These are phyloP conservation scores for Aphis gossypii DNA, from an alignment of 1,140 invertebrate genomes.

Conservation along the genomic window DNA sequence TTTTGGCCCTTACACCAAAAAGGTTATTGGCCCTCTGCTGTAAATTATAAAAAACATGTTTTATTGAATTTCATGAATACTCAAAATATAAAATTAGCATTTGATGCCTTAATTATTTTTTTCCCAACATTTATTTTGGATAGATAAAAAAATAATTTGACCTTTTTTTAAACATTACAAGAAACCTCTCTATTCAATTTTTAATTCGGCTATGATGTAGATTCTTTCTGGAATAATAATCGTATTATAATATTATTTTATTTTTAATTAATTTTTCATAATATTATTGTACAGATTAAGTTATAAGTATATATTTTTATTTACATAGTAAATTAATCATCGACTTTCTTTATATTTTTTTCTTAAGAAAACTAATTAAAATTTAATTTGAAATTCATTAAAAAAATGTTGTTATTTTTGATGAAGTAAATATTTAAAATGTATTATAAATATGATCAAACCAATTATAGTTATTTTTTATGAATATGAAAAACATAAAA, in stretches of 20 bases:
- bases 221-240: neutral
- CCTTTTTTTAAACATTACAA: neutral
- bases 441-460: neutral
- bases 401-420: neutral
- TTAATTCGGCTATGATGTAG: neutral
- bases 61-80: neutral
- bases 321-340: constrained; percentile 19
- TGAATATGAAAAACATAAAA: neutral
- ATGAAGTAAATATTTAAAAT: neutral
- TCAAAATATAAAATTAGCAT: neutral
- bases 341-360: neutral
- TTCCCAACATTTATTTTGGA: neutral
- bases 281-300: neutral
- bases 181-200: neutral
- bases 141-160: neutral
- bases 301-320: neutral
- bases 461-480: neutral
- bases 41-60: no score
- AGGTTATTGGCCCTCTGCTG: no score
- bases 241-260: neutral
- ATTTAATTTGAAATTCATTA: neutral
- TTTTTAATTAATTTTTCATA: neutral
- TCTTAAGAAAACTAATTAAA: neutral
- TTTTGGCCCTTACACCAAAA: no score
- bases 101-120: neutral